A percentile compares a stretch with the other conserved stretches of the same genome.
Conservation (phyloP, 2,797 vertebrate species). For the Silurus lanzhouensis region DNA sequence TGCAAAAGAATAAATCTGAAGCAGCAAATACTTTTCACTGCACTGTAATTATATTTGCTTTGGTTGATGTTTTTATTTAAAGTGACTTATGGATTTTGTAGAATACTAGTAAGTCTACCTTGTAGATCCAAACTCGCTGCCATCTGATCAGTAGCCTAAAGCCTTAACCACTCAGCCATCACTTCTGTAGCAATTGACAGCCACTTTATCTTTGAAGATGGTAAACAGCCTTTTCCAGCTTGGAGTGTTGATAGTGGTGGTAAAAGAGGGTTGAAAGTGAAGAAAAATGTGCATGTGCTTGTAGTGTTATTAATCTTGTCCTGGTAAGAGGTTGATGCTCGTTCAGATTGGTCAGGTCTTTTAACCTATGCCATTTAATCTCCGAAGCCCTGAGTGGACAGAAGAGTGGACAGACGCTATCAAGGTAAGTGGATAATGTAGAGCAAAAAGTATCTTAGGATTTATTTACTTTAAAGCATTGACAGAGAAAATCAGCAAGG, state of each 20-base stretch:
- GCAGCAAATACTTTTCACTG: too few relatives aligned
- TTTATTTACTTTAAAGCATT: background rate
- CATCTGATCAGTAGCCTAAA: background rate
- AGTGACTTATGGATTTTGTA: background rate
- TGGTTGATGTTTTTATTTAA: background rate
- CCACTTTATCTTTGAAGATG: background rate
- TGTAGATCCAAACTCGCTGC: too few relatives aligned
- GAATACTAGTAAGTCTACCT: background rate
- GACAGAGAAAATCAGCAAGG: background rate
- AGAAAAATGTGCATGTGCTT: background rate
- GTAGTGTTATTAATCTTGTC: background rate
- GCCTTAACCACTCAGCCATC: background rate
- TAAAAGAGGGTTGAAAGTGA: background rate
- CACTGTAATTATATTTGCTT: background rate
- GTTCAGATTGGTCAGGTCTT: background rate
- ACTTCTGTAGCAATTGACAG: too few relatives aligned
- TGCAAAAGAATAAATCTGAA: too few relatives aligned
- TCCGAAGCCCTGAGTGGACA: background rate
- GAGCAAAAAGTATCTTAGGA: background rate
- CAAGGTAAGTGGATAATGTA: background rate
- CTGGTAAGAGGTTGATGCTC: background rate
- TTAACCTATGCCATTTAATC: background rate
- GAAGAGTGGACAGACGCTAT: background rate
- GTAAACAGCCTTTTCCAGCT: background rate
- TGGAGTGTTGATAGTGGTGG: background rate